These are phyloP conservation scores for Balanococcus diminutus DNA, from an alignment of 2,888 invertebrate species.

Conservation along the genomic window DNA sequence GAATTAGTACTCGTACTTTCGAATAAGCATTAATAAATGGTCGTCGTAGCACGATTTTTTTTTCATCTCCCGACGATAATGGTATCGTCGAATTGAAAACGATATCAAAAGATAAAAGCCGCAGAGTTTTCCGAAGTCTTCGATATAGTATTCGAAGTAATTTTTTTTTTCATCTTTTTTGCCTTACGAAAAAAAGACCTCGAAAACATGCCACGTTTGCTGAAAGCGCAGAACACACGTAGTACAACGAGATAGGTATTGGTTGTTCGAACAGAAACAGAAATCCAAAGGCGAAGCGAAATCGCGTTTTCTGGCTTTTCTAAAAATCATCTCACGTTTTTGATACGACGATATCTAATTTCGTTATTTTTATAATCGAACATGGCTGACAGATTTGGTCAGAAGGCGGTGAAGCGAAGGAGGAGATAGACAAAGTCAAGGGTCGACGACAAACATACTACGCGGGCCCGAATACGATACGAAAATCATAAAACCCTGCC, in stretches of 20 bases:
- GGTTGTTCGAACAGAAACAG: not conserved
- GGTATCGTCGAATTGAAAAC: too few relatives aligned
- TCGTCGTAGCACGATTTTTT: not conserved
- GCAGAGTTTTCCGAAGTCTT: not conserved
- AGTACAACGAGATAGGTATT: not conserved
- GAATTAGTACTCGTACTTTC: not conserved
- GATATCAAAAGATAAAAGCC: not conserved
- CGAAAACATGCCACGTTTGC: not conserved
- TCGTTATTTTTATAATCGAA: constrained; percentile 52
- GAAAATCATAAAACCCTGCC: not conserved
- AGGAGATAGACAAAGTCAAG: not conserved
- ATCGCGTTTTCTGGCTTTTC: not conserved
- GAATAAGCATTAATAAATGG: not conserved
- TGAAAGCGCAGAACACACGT: not conserved
- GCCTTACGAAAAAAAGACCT: too few relatives aligned
- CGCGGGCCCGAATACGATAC: not conserved
- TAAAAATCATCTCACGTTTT: constrained; percentile 43
- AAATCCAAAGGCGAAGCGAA: not conserved
- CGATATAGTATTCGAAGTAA: too few relatives aligned
- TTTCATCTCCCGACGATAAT: not conserved
- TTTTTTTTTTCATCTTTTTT: too few relatives aligned
- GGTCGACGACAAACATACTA: not conserved
- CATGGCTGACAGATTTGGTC: constrained; percentile 36
- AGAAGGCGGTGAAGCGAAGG: not conserved
- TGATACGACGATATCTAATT: constrained; percentile 50